Evolutionary conservation across 2,113 vertebrate genomes (phyloP), one percentile per base, ranked within the genome.

Genomic region (Pimephales promelas): DNA sequence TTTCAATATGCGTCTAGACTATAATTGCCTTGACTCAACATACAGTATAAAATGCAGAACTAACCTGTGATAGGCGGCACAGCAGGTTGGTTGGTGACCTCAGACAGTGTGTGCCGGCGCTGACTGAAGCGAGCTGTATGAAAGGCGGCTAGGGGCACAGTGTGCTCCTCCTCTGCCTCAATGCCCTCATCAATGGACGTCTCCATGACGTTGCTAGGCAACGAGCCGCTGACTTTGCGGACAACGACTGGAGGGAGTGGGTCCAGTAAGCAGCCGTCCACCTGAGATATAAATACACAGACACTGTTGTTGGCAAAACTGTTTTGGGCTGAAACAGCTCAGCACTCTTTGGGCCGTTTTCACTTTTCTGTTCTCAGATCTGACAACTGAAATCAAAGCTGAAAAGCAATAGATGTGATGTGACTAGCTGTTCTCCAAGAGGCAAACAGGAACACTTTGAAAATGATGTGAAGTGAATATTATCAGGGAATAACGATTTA

Each of bases 131-230:
- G 96, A 4, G 95, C 92, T 0, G 94, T 95, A 82, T 96, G 96
- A 88, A 97, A 95, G 14, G 96, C 94, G 0, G 0, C 94, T 86
- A 0, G 95, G 94, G 84, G 98, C 96, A 3, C 96, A 0, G 94
- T 78, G 77, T 97, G 96, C 0, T 92, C 93, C 2, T 95, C 97
- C 81, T 99, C 97, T 0, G 97, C 90, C 93, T 99, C 98, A 0
- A 98, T 94, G 0, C 98, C 98, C 86, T 99, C 97, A 0, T 99
- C 98, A 0, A 99, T 99, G 0, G 96, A 98, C 0, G 96, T 97
- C 86, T 98, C 97, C 97, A 98, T 98, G 96, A 97, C 94, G 91
- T 95, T 97, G 90, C 93, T 95, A 11, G 97, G 96, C 64, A 97
- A 94, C 0, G 97, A 96, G 36, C 96, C 95, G 91, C 97, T 97